phyloP scores from a whole-genome alignment of 2,113 vertebrate genomes.

The Lynx canadensis region DNA sequence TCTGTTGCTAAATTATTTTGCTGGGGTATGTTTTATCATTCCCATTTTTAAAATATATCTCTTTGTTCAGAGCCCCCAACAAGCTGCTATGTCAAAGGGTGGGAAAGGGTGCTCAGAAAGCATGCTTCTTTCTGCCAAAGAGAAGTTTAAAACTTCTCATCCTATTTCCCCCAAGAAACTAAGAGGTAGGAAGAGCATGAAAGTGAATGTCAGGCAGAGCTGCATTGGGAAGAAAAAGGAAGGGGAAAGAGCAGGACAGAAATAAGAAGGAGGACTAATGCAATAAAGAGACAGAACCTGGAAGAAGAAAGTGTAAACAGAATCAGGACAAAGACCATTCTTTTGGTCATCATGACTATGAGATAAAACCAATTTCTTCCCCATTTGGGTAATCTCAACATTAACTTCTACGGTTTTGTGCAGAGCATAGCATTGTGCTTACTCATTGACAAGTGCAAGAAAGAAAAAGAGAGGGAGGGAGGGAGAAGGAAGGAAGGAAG shows the following conservation, averaged over 20 bases:
- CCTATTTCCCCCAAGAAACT: background rate
- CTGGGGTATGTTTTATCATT: background rate
- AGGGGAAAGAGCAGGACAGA: background rate
- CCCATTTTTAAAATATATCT: background rate
- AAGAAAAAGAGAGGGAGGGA: background rate
- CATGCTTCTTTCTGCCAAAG: background rate
- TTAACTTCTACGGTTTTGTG: background rate
- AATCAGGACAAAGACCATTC: background rate
- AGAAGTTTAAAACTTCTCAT: background rate
- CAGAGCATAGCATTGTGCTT: background rate
- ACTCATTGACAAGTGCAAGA: background rate
- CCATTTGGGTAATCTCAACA: background rate
- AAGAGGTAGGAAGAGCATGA: background rate
- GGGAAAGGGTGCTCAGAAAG: background rate
- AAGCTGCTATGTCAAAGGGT: background rate
- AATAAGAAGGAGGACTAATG: background rate
- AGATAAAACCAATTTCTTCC: background rate
- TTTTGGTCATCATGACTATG: background rate
- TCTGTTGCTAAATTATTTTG: conserved; percentile 34
- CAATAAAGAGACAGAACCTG: background rate
- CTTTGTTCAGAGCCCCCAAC: background rate
- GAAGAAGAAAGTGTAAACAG: background rate
- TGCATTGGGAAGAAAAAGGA: background rate
- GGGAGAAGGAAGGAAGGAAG: too few relatives aligned
- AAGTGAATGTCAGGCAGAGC: background rate